phyloP scores from a whole-genome alignment of 2,888 invertebrate species.

The Marasmarcha lunaedactyla region DNA sequence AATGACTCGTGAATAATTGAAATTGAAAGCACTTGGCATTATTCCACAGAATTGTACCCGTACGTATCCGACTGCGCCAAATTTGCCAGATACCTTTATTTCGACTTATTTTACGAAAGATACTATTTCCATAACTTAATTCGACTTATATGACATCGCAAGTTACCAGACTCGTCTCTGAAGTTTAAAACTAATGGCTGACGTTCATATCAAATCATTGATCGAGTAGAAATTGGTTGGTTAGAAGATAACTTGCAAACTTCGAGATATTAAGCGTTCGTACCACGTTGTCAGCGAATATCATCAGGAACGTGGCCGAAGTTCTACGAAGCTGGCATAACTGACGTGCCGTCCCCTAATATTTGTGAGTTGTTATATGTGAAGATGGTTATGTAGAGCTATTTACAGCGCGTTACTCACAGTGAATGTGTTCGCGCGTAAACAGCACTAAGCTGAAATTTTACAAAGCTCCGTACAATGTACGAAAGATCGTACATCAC shows the following conservation, averaged over 20 bases:
- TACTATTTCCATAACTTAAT: too few relatives aligned
- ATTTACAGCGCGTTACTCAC: slow-evolving; percentile 30
- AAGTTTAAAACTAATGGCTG: too few relatives aligned
- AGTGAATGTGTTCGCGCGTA: slow-evolving; percentile 19
- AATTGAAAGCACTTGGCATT: slow-evolving; percentile 3
- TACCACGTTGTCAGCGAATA: slow-evolving; percentile 29
- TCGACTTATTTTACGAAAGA: too few relatives aligned
- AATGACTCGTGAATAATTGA: slow-evolving; percentile 1
- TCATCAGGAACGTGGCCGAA: slow-evolving; percentile 8
- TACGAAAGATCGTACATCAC: background rate
- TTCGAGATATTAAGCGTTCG: slow-evolving; percentile 22
- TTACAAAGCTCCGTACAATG: slow-evolving; percentile 13
- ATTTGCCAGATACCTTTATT: background rate
- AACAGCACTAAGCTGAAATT: slow-evolving; percentile 19
- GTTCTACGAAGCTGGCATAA: slow-evolving; percentile 21
- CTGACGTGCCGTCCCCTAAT: slow-evolving; percentile 14
- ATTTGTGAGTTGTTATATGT: background rate
- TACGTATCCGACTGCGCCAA: background rate
- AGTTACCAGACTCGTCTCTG: too few relatives aligned
- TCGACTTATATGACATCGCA: too few relatives aligned
- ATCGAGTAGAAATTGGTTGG: too few relatives aligned
- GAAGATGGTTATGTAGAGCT: slow-evolving; percentile 9
- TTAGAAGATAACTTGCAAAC: slow-evolving; percentile 15
- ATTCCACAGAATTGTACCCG: background rate
- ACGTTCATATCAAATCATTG: too few relatives aligned